Conservation (phyloP, 2,888 invertebrate genomes). For the Synanthedon formicaeformis region DNA sequence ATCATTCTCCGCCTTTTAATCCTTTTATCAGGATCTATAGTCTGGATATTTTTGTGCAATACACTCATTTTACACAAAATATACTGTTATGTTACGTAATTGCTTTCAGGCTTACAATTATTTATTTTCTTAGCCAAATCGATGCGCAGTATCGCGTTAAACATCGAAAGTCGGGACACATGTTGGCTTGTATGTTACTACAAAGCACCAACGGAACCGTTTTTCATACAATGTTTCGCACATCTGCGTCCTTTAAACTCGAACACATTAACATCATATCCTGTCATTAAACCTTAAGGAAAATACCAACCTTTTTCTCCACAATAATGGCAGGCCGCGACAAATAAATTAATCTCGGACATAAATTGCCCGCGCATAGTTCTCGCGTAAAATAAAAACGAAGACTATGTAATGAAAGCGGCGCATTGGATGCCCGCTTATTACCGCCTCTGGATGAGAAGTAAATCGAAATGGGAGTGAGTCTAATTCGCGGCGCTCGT, state of each 20-base stretch:
- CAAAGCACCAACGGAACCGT: constrained; percentile 29
- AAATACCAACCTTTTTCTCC: constrained; percentile 32
- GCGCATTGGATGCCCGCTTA: constrained; percentile 21
- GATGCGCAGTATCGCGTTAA: not conserved
- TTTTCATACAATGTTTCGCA: constrained; percentile 44
- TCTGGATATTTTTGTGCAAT: too few species aligned
- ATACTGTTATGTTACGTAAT: too few species aligned
- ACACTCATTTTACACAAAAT: too few species aligned
- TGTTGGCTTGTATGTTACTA: constrained; percentile 32
- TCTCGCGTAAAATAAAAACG: constrained; percentile 27
- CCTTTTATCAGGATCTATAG: too few species aligned
- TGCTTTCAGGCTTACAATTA: too few species aligned
- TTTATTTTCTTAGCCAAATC: too few species aligned
- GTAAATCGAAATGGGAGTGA: constrained; percentile 62
- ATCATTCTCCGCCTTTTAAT: too few species aligned
- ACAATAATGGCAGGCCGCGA: constrained; percentile 42
- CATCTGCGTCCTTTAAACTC: constrained; percentile 47
- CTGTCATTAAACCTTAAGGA: constrained; percentile 60
- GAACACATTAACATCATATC: constrained; percentile 50
- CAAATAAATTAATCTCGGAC: constrained; percentile 51
- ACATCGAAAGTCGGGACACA: constrained; percentile 17
- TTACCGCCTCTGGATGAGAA: constrained; percentile 38
- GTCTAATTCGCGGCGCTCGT: constrained; percentile 54
- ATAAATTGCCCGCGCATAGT: constrained; percentile 47
- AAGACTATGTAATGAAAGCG: not conserved